phyloP scores from a whole-genome alignment of 2,113 vertebrate species.

The Motacilla tschutschensis region DNA sequence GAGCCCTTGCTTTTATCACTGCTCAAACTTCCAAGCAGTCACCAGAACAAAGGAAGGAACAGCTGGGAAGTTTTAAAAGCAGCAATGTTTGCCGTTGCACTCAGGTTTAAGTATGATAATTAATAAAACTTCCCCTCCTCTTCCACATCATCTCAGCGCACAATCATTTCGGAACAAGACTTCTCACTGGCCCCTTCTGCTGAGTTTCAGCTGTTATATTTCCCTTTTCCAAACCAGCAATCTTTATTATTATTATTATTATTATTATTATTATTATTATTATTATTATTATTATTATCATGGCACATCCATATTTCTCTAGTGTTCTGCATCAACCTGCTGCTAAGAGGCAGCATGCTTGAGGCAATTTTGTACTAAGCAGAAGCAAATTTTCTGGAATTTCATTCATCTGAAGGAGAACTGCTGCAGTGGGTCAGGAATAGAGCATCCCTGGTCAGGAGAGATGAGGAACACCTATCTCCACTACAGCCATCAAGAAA shows the following conservation, averaged over 20 bases:
- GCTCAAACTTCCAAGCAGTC: conserved; percentile 48
- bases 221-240: neutral
- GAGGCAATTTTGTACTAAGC: neutral
- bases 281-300: neutral
- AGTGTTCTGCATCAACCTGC: neutral
- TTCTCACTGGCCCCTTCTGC: neutral
- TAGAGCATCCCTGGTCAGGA: neutral
- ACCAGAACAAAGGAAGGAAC: conserved; percentile 42
- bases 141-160: neutral
- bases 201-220: neutral
- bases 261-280: too few relatives aligned
- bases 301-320: neutral
- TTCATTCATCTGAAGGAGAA: neutral
- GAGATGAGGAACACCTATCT: neutral
- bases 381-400: neutral
- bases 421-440: neutral
- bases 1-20: conserved; percentile 57
- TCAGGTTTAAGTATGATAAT: conserved; percentile 27
- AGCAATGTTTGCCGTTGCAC: neutral
- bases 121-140: conserved; percentile 8
- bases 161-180: neutral
- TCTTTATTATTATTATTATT: neutral
- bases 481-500: neutral
- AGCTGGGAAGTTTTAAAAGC: conserved; percentile 56
- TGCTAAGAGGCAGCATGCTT: neutral